Base-by-base conservation (phyloP, 1,140 invertebrate species). In the Neotoxoptera formosana region DNA sequence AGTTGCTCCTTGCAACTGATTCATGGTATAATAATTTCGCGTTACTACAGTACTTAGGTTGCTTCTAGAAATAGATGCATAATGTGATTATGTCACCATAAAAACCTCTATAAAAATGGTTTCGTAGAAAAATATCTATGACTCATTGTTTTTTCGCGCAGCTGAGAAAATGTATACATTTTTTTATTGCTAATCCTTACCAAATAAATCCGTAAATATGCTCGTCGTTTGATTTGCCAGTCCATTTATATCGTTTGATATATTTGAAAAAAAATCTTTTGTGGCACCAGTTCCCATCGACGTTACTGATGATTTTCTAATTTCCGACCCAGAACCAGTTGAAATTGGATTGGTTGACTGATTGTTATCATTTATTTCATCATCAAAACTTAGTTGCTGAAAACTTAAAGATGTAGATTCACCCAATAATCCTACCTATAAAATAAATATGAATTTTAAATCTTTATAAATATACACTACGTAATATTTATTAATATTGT, bases 191-290 rank as follows among this genome's bases (percentile, higher is more conserved):
- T 20, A 36, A 88, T 34, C 3, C 97, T 97, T 95, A 95, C 97
- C 97, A 95, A 99, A 99, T 94, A 99, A 96, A 95, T 98, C 98
- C 93, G 97, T 98, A 94, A 99, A 98, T 97, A 99, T 98, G 94
- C 97, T 98, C 11, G 97, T 97, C 0, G 98, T 99, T 94, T 98
- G 98, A 20, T 97, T 97, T 47, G 98, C 98, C 89, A 99, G 96
- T 11, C 98, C 98, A 95, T 99, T 99, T 51, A 99, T 96, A 95
- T 98, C 98, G 41, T 96, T 98, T 94, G 97, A 97, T 94, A 98
- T 97, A 94, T 98, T 98, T 93, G 97, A 98, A 94, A 98, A 98
- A 95, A 99, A 98, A 95, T 98, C 98, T 89, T 97, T 96, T 48
- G 97, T 96, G n/a, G 96, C 34, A 56, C 48, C 81, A 41, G n/a